Percentiles rank a stretch among this genome's conserved stretches.
These are phyloP conservation scores for Craniophora ligustri DNA, from an alignment of 2,888 invertebrate genomes.

Conservation along the genomic window DNA sequence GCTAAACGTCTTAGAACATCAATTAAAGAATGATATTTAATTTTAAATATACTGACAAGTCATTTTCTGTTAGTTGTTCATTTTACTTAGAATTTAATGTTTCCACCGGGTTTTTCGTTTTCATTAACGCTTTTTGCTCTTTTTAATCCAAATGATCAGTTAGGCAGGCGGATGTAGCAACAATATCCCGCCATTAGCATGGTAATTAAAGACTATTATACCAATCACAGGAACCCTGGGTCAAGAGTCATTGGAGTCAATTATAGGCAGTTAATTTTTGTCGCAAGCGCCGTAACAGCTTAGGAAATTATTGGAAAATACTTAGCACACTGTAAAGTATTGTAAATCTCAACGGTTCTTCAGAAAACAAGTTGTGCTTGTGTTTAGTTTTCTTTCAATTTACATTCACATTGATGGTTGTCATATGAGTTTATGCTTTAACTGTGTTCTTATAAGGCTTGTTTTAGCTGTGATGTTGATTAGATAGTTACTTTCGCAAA, in stretches of 20 bases:
- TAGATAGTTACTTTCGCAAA: slow-evolving; percentile 28
- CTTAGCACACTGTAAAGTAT: slow-evolving; percentile 32
- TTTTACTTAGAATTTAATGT: background rate
- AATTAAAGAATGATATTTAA: background rate
- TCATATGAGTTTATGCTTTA: slow-evolving; percentile 8
- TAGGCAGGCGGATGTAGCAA: slow-evolving; percentile 66
- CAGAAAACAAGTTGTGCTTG: slow-evolving; percentile 2
- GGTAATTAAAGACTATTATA: slow-evolving; percentile 71
- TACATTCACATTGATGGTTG: background rate
- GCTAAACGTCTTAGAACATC: background rate
- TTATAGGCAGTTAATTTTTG: slow-evolving; percentile 67
- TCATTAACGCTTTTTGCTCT: background rate
- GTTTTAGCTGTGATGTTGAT: slow-evolving; percentile 5
- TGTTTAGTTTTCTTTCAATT: slow-evolving; percentile 3
- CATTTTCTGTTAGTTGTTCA: no score
- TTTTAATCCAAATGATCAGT: slow-evolving; percentile 41
- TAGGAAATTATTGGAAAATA: slow-evolving; percentile 29
- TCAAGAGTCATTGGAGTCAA: slow-evolving; percentile 72
- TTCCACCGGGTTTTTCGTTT: background rate
- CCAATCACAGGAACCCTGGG: slow-evolving; percentile 67
- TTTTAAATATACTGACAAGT: no score
- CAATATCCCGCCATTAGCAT: slow-evolving; percentile 68
- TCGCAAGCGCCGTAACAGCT: slow-evolving; percentile 34
- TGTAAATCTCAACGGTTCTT: slow-evolving; percentile 7
- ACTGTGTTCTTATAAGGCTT: slow-evolving; percentile 8